Conservation (phyloP, 2,888 invertebrate genomes). For the Nasonia oneida region DNA sequence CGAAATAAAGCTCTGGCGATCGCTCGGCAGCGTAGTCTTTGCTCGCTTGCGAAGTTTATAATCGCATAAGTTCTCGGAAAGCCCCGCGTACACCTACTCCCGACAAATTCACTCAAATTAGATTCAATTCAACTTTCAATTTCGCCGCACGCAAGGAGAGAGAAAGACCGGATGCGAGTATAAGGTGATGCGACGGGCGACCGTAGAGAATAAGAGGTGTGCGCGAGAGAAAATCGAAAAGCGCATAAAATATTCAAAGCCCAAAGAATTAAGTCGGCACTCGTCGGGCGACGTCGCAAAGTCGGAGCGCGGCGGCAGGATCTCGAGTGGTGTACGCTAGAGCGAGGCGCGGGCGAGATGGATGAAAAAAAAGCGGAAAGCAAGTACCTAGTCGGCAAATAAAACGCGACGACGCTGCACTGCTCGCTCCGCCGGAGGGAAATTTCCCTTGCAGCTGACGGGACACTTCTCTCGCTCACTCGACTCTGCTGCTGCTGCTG, state of each 20-base stretch:
- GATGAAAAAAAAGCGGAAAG: conserved; percentile 50
- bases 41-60: conserved; percentile 52
- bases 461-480: conserved; percentile 42
- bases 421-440: conserved; percentile 24
- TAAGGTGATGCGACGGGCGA: conserved; percentile 4
- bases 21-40: conserved; percentile 25
- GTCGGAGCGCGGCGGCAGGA: background rate
- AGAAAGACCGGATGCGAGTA: conserved; percentile 16
- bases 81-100: background rate
- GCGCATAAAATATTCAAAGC: conserved; percentile 61
- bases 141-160: conserved; percentile 32
- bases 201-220: background rate
- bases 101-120: conserved; percentile 58
- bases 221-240: conserved; percentile 60
- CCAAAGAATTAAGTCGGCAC: conserved; percentile 61
- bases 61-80: conserved; percentile 61
- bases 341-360: conserved; percentile 5
- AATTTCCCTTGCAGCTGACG: conserved; percentile 54
- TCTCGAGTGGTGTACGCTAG: conserved; percentile 13
- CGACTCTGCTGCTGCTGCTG: background rate
- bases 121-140: conserved; percentile 61
- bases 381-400: conserved; percentile 55
- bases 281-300: conserved; percentile 22
- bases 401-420: conserved; percentile 42
- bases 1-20: conserved; percentile 49